Conservation (phyloP, 2,888 invertebrate genomes). For the Exephanes ischioxanthus region DNA sequence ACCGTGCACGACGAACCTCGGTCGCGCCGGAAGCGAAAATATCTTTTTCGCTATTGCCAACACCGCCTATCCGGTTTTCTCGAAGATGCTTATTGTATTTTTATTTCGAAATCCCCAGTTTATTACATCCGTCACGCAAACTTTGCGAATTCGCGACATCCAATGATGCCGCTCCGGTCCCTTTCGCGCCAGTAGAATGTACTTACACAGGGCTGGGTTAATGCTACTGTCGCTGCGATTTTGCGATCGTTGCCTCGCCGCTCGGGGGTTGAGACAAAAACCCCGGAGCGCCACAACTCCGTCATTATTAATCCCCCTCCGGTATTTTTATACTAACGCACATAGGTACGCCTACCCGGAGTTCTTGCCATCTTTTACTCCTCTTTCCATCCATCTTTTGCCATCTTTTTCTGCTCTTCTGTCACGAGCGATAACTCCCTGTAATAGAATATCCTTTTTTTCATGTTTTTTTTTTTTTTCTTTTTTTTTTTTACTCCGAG, state of each 20-base stretch:
- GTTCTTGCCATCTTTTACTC: slow-evolving; percentile 17
- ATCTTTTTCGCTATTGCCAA: background rate
- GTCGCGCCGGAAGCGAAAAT: background rate
- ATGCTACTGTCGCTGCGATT: slow-evolving; percentile 21
- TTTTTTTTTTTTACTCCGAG: background rate
- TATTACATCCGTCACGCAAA: slow-evolving; percentile 24
- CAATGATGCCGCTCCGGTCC: background rate
- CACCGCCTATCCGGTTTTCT: background rate
- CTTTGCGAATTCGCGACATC: background rate
- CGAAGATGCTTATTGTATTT: background rate
- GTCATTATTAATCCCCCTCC: slow-evolving; percentile 37
- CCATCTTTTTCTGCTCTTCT: slow-evolving; percentile 35
- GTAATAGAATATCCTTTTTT: slow-evolving; percentile 25
- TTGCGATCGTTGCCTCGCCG: background rate
- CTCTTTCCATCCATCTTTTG: too few species aligned
- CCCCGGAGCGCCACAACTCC: slow-evolving; percentile 18
- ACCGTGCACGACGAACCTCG: background rate
- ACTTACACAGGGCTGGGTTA: background rate
- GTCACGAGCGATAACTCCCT: slow-evolving; percentile 44
- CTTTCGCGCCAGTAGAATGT: slow-evolving; percentile 2
- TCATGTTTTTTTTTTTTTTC: too few species aligned
- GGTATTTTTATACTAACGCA: background rate
- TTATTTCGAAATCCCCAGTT: background rate
- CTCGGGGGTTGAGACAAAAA: slow-evolving; percentile 21
- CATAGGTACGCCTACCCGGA: background rate